Conservation (phyloP, 2,113 vertebrate species). For the Acinonyx jubatus region DNA sequence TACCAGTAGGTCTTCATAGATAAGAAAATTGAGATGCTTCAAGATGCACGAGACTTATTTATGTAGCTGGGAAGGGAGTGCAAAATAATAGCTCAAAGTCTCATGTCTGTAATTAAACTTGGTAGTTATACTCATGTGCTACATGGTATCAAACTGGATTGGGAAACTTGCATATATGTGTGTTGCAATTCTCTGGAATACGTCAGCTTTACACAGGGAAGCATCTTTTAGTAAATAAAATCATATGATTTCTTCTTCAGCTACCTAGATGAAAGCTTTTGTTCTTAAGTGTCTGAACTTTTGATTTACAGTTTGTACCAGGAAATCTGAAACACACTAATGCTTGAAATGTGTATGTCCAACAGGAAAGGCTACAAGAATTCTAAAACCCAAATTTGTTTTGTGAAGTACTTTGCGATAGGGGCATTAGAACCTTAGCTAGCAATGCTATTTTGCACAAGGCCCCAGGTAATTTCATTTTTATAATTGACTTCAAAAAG, state of each 20-base stretch:
- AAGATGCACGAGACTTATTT: background rate
- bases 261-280: background rate
- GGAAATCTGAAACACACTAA: conserved; percentile 43
- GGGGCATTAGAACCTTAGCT: conserved; percentile 21
- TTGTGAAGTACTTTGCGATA: conserved; percentile 20
- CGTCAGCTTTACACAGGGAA: background rate
- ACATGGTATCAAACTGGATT: background rate
- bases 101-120: background rate
- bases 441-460: background rate
- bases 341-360: background rate
- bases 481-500: conserved; percentile 28
- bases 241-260: background rate
- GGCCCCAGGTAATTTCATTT: conserved; percentile 72
- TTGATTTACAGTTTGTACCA: conserved; percentile 40
- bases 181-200: background rate
- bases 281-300: background rate
- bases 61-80: rapidly evolving
- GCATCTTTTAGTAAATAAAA: background rate
- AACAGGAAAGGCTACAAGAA: conserved; percentile 30
- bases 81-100: background rate
- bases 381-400: background rate
- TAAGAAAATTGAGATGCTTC: background rate
- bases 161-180: background rate
- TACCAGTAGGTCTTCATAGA: background rate
- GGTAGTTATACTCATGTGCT: background rate